Base-by-base conservation (phyloP, 2,113 vertebrate species). In the Mustela lutreola region DNA sequence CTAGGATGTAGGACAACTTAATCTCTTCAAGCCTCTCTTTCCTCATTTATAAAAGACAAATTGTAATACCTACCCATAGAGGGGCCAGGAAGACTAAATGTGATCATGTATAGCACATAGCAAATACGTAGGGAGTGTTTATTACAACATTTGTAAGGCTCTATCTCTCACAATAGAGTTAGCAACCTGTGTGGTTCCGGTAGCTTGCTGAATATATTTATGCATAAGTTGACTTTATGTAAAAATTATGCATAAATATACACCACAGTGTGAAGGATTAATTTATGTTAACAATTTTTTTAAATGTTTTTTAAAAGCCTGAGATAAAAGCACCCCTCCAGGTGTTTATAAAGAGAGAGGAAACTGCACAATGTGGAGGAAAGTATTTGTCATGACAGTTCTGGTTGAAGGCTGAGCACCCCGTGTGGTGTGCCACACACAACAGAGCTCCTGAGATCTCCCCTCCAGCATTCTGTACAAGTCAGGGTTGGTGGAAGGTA, bases 371-470 rank as follows among this genome's bases (percentile, higher is more conserved):
- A 1, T 16, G 58, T 67, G n/a, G 8, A 79, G 5, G 7, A 28
- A 70, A 78, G 42, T 45, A 48, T 79, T 53, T 58, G 50, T 19
- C 4, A 6, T 56, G 60, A 67, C 31, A 24, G 11, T 11, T 56
- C 45, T n/a, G 58, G 10, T 60, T 53, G 36, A 18, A 50, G 45
- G 39, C 31, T 31, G 71, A 76, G 36, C 42, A 60, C 11, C 24
- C 4, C 7, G 1, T 18, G 4, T 21, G 19, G 22, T 9, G 28
- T 1, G 0, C 21, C n/a, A 1, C 5, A 53, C 48, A 60, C 2
- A 76, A 48, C 19, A 16, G 48, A 1, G 0, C 31, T 67, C 79
- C 56, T 0, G 1, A 42, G n/a, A 85, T 7, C 42, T 45, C 11
- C 58, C 11, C 26, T 82, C 73, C 3, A 33, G 19, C 67, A 78